Evolutionary conservation across 2,797 vertebrate genomes (phyloP).

Genomic region (Vespertilio murinus): DNA sequence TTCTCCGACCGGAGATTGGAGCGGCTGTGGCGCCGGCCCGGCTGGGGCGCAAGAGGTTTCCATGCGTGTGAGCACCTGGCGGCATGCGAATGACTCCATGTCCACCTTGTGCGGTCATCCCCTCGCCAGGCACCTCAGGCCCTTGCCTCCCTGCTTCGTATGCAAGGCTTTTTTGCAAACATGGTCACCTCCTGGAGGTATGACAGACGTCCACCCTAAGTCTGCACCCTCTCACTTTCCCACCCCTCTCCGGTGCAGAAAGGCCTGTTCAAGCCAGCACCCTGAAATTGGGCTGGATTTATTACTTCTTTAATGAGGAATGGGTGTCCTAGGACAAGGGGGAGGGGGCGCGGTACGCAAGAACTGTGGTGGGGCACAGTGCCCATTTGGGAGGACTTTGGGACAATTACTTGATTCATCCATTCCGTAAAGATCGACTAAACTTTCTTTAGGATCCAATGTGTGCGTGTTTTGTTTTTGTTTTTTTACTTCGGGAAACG

Average conservation of each 20-base stretch:
- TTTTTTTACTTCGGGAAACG: neutral
- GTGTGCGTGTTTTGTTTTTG: neutral
- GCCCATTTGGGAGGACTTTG: neutral
- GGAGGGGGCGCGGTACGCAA: neutral
- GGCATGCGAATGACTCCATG: neutral
- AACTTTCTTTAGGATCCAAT: neutral
- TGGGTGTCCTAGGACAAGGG: neutral
- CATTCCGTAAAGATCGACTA: neutral
- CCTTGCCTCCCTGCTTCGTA: fast-evolving
- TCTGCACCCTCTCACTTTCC: neutral
- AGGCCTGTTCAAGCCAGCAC: neutral
- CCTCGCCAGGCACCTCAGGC: fast-evolving
- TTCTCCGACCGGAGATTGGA: fast-evolving
- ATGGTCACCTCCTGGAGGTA: too few relatives aligned
- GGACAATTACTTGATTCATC: neutral
- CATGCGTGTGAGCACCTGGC: fast-evolving
- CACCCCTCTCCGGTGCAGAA: neutral
- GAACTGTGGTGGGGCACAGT: neutral
- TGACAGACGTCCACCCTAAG: neutral
- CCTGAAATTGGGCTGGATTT: neutral
- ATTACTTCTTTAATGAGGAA: neutral
- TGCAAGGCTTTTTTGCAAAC: neutral
- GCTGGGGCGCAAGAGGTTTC: fast-evolving
- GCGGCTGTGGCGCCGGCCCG: fast-evolving
- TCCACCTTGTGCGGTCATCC: too few relatives aligned